Percentiles rank a stretch among this genome's conserved stretches.
Conservation (phyloP, 2,113 vertebrate species). For the Lepus americanus region DNA sequence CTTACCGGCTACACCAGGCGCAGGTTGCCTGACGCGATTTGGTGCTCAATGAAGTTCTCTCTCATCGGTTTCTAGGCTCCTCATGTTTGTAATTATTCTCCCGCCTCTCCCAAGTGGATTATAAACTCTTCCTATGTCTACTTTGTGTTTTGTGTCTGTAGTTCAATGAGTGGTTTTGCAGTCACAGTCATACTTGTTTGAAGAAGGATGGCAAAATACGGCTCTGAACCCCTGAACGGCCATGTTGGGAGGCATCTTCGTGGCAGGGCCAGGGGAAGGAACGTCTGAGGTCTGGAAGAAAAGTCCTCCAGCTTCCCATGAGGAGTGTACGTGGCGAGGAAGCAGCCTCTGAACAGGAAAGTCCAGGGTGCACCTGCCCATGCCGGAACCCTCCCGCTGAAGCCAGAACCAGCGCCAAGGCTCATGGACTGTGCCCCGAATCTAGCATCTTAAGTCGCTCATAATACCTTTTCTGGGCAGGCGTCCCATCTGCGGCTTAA, state of each 20-base stretch:
- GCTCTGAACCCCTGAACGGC: neutral
- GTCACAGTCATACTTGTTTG: slow-evolving; percentile 25
- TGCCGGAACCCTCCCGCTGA: neutral
- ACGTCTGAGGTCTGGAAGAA: neutral
- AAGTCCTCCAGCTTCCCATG: neutral
- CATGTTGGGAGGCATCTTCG: slow-evolving; percentile 2
- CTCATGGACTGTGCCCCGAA: neutral
- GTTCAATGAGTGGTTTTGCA: neutral
- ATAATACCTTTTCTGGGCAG: slow-evolving; percentile 62
- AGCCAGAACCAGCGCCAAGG: neutral
- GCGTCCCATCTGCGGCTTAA: slow-evolving; percentile 43
- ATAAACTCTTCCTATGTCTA: neutral
- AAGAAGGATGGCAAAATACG: neutral
- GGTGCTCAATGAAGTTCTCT: neutral
- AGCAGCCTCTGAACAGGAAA: neutral
- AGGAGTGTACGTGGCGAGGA: neutral
- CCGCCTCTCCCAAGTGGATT: neutral
- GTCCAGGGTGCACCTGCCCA: neutral
- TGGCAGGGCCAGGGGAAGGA: neutral
- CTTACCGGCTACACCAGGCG: too few species aligned
- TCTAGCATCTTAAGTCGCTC: neutral
- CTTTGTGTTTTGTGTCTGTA: neutral
- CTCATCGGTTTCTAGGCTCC: neutral
- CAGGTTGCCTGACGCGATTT: neutral
- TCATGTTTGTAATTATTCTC: neutral